Conservation (phyloP, 2,113 vertebrate species). For the zebrafish (Danio rerio) region DNA sequence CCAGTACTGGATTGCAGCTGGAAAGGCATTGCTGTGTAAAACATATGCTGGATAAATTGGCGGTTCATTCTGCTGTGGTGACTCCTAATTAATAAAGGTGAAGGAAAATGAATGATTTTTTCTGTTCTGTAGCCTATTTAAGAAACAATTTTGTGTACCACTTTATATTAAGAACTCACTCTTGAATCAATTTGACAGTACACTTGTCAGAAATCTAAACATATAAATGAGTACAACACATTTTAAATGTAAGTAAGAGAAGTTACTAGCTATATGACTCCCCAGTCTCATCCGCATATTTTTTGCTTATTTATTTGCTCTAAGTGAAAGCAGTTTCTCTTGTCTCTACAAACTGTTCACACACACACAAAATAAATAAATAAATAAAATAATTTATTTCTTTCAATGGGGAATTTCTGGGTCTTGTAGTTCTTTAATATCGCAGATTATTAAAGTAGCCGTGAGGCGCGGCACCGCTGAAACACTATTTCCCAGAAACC, state of each 20-base stretch:
- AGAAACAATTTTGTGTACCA: too few species aligned
- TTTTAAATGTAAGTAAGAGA: background rate
- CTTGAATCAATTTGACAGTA: too few species aligned
- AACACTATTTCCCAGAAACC: slow-evolving; percentile 74
- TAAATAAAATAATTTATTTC: background rate
- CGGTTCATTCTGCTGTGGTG: too few species aligned
- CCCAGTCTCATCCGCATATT: background rate
- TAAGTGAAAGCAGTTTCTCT: background rate
- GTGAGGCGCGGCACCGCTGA: background rate
- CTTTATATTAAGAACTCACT: too few species aligned
- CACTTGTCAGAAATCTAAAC: background rate
- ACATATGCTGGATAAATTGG: too few species aligned
- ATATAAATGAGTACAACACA: background rate
- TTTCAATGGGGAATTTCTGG: background rate
- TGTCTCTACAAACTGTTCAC: too few species aligned
- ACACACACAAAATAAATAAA: too few species aligned
- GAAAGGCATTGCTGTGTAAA: too few species aligned
- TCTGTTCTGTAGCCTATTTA: background rate
- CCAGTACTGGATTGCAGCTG: too few species aligned
- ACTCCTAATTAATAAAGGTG: too few species aligned
- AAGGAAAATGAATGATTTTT: background rate
- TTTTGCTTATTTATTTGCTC: background rate
- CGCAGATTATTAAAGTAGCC: background rate
- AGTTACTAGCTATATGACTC: background rate
- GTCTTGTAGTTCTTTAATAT: slow-evolving; percentile 43